Conservation (phyloP, 2,113 vertebrate species). For the Chloropsis cyanopogon region DNA sequence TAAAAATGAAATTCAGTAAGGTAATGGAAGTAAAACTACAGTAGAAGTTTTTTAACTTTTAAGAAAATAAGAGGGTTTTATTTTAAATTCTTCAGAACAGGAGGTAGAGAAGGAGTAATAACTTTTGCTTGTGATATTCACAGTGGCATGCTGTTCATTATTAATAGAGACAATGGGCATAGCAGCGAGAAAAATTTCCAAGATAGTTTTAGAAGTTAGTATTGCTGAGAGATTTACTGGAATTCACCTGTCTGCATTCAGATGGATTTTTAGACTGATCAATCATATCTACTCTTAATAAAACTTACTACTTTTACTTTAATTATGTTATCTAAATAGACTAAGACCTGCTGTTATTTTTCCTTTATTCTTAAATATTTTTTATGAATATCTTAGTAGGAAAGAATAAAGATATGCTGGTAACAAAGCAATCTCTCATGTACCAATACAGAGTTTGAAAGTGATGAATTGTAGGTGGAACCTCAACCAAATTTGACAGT, state of each 20-base stretch:
- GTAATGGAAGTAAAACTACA: neutral
- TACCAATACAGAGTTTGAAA: neutral
- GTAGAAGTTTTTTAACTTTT: neutral
- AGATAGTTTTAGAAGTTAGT: neutral
- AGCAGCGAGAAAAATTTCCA: neutral
- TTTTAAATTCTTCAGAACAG: neutral
- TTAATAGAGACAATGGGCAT: neutral
- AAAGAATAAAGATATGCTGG: neutral
- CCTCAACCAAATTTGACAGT: neutral
- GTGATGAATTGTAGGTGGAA: neutral
- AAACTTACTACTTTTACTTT: neutral
- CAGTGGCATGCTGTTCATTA: neutral
- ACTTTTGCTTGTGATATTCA: neutral
- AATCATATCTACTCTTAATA: neutral
- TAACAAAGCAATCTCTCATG: neutral
- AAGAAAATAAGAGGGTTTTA: neutral
- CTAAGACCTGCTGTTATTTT: neutral
- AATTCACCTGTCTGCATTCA: neutral
- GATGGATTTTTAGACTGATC: neutral
- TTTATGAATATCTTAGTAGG: neutral
- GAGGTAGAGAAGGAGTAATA: neutral
- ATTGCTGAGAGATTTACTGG: neutral
- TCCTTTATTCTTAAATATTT: neutral
- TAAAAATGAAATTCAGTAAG: neutral
- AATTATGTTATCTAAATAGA: neutral